Evolutionary conservation across 2,113 vertebrate species (phyloP).

Genomic region (Hemiprocne comata): DNA sequence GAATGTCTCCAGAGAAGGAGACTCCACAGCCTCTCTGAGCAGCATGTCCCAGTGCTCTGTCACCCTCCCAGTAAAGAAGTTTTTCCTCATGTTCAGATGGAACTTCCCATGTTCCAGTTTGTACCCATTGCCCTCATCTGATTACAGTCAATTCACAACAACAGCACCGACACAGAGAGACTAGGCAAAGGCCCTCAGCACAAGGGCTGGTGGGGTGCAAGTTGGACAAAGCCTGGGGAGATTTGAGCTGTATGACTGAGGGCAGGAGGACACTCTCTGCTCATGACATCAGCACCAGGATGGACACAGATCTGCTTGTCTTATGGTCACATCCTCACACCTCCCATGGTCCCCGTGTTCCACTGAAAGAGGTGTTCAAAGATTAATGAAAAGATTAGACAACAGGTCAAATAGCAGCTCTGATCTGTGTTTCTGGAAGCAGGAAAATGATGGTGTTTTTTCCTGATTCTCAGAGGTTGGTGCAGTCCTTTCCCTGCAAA

Average conservation of each 20-base stretch:
- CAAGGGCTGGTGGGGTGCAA: background rate
- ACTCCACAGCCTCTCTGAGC: too few relatives aligned
- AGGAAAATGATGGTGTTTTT: background rate
- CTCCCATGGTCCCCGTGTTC: fast-evolving
- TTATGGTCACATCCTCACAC: fast-evolving
- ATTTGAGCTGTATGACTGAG: background rate
- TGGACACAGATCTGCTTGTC: fast-evolving
- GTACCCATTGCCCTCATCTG: background rate
- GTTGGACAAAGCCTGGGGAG: background rate
- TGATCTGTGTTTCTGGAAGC: background rate
- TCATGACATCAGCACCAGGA: fast-evolving
- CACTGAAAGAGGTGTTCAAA: background rate
- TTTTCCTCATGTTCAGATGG: too few relatives aligned
- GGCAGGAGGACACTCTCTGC: background rate
- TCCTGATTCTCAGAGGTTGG: background rate
- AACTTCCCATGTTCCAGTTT: too few relatives aligned
- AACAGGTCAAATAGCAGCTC: background rate
- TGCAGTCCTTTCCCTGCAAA: background rate
- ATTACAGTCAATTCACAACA: background rate
- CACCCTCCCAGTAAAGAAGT: too few relatives aligned
- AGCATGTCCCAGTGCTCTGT: too few relatives aligned
- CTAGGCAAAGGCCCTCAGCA: fast-evolving
- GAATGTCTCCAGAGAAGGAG: too few relatives aligned
- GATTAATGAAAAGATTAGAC: background rate
- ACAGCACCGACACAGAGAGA: fast-evolving